These are phyloP conservation scores for Lepidocolaptes lacrymiger DNA, from an alignment of 2,797 vertebrate species.

Conservation along the genomic window DNA sequence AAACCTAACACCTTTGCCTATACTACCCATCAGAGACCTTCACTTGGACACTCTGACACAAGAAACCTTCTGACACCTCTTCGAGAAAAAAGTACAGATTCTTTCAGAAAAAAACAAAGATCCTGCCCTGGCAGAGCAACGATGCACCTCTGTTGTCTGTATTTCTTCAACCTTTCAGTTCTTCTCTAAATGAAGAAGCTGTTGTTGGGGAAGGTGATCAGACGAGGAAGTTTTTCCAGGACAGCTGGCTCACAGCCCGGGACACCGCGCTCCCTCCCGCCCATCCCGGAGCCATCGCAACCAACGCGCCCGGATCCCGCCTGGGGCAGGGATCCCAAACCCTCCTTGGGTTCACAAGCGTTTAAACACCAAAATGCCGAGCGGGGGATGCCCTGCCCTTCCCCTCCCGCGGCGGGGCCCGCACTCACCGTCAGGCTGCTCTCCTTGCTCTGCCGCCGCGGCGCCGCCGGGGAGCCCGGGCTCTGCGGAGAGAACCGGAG, in stretches of 20 bases:
- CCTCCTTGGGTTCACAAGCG: fast-evolving
- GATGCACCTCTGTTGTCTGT: too few relatives aligned
- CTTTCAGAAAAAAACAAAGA: background rate
- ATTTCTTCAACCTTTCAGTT: background rate
- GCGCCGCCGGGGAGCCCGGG: conserved; percentile 82
- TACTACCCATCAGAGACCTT: background rate
- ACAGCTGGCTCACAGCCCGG: background rate
- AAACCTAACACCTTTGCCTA: background rate
- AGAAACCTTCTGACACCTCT: background rate
- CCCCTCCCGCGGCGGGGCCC: background rate
- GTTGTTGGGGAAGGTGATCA: fast-evolving
- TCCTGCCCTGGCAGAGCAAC: too few relatives aligned
- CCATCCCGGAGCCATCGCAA: background rate
- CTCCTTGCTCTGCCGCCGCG: conserved; percentile 85
- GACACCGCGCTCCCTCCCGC: background rate
- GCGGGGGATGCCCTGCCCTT: background rate
- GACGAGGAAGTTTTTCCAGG: background rate
- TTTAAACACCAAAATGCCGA: fast-evolving
- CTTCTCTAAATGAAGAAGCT: background rate
- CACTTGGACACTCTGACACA: background rate
- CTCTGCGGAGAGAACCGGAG: conserved; percentile 83
- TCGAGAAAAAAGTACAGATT: background rate
- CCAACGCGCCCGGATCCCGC: fast-evolving
- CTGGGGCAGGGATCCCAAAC: background rate
- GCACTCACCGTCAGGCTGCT: conserved; percentile 48